Conservation (phyloP, 2,797 vertebrate species). For the Nasua narica region DNA sequence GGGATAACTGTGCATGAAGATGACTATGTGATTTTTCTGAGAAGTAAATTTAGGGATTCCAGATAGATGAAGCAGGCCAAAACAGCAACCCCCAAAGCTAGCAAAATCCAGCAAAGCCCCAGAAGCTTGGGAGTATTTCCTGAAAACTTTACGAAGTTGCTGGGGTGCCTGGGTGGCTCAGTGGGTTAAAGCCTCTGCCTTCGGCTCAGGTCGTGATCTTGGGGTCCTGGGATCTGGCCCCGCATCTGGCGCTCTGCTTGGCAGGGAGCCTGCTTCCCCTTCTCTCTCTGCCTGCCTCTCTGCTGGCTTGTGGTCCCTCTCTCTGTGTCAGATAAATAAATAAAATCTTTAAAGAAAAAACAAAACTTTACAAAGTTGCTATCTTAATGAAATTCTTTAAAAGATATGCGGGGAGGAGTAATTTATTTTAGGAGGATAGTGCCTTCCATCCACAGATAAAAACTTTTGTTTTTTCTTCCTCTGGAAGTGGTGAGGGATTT, state of each 20-base stretch:
- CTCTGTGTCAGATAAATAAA: too few relatives aligned
- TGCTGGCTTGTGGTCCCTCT: too few relatives aligned
- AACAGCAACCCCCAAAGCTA: background rate
- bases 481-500: background rate
- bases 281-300: too few relatives aligned
- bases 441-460: background rate
- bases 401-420: rapidly evolving
- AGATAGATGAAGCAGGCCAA: background rate
- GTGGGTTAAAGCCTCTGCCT: too few relatives aligned
- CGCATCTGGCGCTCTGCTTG: too few relatives aligned
- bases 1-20: background rate
- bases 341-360: too few relatives aligned
- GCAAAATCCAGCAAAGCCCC: background rate
- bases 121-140: background rate
- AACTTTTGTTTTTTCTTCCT: background rate
- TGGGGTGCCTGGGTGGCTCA: background rate
- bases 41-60: background rate
- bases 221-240: too few relatives aligned
- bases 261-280: too few relatives aligned
- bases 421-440: background rate
- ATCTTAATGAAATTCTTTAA: background rate
- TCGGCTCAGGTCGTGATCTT: too few relatives aligned
- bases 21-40: background rate
- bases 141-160: background rate
- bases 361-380: background rate